These are phyloP conservation scores for Argyra leucocephala DNA, from an alignment of 2,888 invertebrate species.

Conservation along the genomic window DNA sequence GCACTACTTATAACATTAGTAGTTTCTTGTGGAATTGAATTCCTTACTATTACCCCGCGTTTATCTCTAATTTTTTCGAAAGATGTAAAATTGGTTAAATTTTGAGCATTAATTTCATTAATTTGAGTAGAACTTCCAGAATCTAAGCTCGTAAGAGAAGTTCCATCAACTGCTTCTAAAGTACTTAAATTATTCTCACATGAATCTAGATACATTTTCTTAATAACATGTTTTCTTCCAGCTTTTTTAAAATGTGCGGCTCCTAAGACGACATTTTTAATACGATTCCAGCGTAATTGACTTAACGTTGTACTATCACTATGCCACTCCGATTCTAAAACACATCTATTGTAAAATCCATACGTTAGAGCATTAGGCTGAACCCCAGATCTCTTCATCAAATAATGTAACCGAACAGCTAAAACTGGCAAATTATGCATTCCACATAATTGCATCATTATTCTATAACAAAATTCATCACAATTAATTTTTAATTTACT, in stretches of 20 bases:
- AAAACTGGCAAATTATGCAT: slow-evolving; percentile 86
- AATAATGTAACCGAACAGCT: slow-evolving; percentile 81
- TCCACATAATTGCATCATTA: slow-evolving; percentile 97
- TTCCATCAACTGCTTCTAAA: slow-evolving; percentile 40
- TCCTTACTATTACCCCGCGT: slow-evolving; percentile 56
- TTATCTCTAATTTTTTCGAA: slow-evolving; percentile 52
- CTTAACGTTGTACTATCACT: slow-evolving; percentile 63
- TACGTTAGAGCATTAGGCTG: slow-evolving; percentile 98
- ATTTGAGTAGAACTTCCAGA: slow-evolving; percentile 34
- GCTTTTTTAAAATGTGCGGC: slow-evolving; percentile 81
- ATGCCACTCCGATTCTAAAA: slow-evolving; percentile 93
- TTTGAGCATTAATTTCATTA: slow-evolving; percentile 16
- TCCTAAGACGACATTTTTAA: slow-evolving; percentile 83
- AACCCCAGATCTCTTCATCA: slow-evolving; percentile 87
- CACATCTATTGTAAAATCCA: slow-evolving; percentile 71
- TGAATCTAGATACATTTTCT: slow-evolving; percentile 40
- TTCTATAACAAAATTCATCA: slow-evolving; percentile 95
- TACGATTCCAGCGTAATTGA: slow-evolving; percentile 84
- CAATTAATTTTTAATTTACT: slow-evolving; percentile 76
- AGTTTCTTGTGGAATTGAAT: slow-evolving; percentile 40
- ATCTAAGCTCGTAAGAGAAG: slow-evolving; percentile 42
- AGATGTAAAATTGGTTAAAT: slow-evolving; percentile 44
- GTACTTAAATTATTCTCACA: slow-evolving; percentile 41
- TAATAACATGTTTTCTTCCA: slow-evolving; percentile 52
- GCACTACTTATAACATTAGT: slow-evolving; percentile 44